Conservation (phyloP, 2,888 invertebrate genomes). For the Limnephilus rhombicus region DNA sequence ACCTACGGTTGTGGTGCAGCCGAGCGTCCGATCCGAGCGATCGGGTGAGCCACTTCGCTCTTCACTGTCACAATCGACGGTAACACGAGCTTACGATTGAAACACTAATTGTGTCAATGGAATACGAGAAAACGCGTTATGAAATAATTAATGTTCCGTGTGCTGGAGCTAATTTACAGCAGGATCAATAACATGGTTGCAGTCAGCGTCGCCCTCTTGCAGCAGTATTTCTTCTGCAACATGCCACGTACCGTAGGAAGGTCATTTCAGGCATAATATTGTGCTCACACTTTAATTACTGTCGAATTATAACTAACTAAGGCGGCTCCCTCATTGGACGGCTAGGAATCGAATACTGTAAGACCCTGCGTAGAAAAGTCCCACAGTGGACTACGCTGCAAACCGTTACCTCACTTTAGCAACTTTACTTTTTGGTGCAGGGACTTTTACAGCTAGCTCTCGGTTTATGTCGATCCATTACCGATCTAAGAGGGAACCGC, state of each 20-base stretch:
- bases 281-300: too few species aligned
- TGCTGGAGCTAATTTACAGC: slow-evolving; percentile 69
- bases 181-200: slow-evolving; percentile 35
- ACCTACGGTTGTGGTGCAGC: background rate
- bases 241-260: background rate
- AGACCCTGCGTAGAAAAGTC: too few species aligned
- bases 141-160: slow-evolving; percentile 72
- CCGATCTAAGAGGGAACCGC: too few species aligned
- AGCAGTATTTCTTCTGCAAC: background rate
- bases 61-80: background rate
- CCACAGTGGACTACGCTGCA: too few species aligned
- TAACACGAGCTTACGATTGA: slow-evolving; percentile 33
- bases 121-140: slow-evolving; percentile 55
- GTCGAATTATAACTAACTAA: too few species aligned
- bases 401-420: too few species aligned
- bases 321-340: too few species aligned
- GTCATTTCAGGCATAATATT: background rate
- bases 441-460: too few species aligned
- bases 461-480: too few species aligned
- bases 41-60: background rate
- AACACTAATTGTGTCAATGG: slow-evolving; percentile 49
- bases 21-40: background rate
- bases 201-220: background rate
- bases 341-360: too few species aligned
- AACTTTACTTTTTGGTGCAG: too few species aligned